Conservation (phyloP, 1,140 invertebrate species). For the Drosophila busckii region DNA sequence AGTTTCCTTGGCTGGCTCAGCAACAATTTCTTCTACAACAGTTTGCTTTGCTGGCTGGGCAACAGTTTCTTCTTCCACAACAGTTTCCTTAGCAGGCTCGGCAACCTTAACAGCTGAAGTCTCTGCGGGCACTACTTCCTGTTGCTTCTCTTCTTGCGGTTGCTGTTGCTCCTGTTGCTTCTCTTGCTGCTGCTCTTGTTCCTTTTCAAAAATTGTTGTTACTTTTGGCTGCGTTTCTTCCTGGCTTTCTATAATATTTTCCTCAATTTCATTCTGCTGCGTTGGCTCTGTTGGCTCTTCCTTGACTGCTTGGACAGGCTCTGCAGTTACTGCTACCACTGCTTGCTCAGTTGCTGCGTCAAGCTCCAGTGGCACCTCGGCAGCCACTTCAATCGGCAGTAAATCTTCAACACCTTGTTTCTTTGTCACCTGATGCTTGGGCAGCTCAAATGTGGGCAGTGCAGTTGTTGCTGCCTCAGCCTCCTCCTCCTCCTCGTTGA, state of each 20-base stretch:
- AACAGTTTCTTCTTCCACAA: constrained; percentile 1
- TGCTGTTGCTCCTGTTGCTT: constrained; percentile 2
- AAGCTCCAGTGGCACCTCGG: neutral
- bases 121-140: constrained; percentile 7
- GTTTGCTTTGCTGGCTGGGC: neutral
- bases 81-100: neutral
- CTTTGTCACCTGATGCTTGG: constrained; percentile 60
- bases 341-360: neutral
- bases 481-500: no score
- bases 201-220: neutral
- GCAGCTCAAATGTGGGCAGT: constrained; percentile 28
- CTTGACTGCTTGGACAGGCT: neutral
- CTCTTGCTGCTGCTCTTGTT: constrained; percentile 1
- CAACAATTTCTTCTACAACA: neutral
- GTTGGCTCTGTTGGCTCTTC: neutral
- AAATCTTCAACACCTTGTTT: constrained; percentile 56
- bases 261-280: constrained; percentile 37
- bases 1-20: neutral
- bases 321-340: constrained; percentile 1
- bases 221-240: constrained; percentile 5
- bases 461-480: constrained; percentile 14
- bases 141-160: constrained; percentile 2
- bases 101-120: neutral
- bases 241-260: constrained; percentile 25
- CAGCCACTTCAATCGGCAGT: constrained; percentile 21